Evolutionary conservation across 2,797 vertebrate species (phyloP).

Genomic region (Cryptoprocta ferox): DNA sequence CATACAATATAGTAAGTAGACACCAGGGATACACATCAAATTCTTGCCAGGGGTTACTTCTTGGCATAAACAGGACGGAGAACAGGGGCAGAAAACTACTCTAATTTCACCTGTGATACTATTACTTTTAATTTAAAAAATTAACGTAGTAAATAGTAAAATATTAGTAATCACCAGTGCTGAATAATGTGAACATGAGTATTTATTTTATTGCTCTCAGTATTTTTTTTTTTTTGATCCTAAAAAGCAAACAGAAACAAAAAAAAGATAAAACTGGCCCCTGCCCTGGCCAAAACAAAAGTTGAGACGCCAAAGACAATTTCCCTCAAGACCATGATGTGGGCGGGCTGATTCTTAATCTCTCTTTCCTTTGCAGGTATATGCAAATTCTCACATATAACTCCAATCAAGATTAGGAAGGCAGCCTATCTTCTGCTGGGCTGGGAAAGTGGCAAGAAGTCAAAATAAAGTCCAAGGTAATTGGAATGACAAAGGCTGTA

Average conservation of each 20-base stretch:
- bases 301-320: slow-evolving; percentile 32
- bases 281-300: not conserved
- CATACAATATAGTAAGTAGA: not conserved
- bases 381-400: not conserved
- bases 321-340: not conserved
- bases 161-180: slow-evolving; percentile 1
- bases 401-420: slow-evolving; percentile 72
- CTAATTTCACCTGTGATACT: not conserved
- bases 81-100: not conserved
- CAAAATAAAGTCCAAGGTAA: slow-evolving; percentile 79
- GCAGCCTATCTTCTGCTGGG: slow-evolving; percentile 72
- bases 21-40: not conserved
- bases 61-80: not conserved
- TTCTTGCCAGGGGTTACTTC: not conserved
- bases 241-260: slow-evolving; percentile 27
- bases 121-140: slow-evolving; percentile 61
- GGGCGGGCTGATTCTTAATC: not conserved
- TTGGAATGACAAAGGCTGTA: slow-evolving; percentile 82
- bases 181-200: not conserved
- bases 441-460: slow-evolving; percentile 86
- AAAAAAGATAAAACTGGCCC: not conserved
- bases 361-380: not conserved
- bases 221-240: slow-evolving; percentile 45
- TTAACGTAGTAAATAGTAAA: slow-evolving; percentile 1
- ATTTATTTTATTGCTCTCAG: not conserved